Evolutionary conservation across 1,140 invertebrate species (phyloP).

Genomic region (Drosophila elegans): DNA sequence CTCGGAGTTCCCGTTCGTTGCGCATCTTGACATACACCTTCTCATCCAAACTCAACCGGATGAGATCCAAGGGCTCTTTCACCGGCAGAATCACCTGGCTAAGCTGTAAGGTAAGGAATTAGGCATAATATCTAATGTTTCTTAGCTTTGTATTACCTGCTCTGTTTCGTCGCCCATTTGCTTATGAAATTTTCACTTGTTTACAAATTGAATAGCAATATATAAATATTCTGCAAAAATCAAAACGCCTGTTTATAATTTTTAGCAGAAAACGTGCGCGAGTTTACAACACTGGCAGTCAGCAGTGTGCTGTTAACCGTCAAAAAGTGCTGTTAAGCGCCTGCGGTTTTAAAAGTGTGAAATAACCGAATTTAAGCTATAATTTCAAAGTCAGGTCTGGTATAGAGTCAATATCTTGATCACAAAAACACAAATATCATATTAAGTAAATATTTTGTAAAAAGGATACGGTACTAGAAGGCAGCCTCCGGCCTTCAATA

Average conservation of each 20-base stretch:
- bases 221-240: conserved; percentile 9
- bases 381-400: not conserved
- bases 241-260: conserved; percentile 25
- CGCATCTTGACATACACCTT: conserved; percentile 99
- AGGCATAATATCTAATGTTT: not conserved
- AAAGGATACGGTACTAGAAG: conserved; percentile 86
- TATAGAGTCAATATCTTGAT: no score
- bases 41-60: conserved; percentile 98
- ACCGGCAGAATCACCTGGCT: conserved; percentile 94
- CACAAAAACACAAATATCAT: not conserved
- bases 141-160: conserved; percentile 60
- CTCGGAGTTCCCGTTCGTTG: conserved; percentile 97
- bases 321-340: conserved; percentile 21
- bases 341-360: not conserved
- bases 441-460: conserved; percentile 6
- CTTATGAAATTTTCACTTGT: conserved; percentile 7
- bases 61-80: conserved; percentile 98
- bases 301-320: conserved; percentile 18
- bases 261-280: conserved; percentile 27
- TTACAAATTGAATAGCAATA: conserved; percentile 12
- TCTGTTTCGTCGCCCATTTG: conserved; percentile 82
- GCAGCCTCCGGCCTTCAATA: conserved; percentile 76
- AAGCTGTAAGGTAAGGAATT: conserved; percentile 52
- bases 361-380: not conserved
- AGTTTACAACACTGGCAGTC: conserved; percentile 14